phyloP scores from a whole-genome alignment of 2,888 invertebrate species.

The Archips xylosteana region DNA sequence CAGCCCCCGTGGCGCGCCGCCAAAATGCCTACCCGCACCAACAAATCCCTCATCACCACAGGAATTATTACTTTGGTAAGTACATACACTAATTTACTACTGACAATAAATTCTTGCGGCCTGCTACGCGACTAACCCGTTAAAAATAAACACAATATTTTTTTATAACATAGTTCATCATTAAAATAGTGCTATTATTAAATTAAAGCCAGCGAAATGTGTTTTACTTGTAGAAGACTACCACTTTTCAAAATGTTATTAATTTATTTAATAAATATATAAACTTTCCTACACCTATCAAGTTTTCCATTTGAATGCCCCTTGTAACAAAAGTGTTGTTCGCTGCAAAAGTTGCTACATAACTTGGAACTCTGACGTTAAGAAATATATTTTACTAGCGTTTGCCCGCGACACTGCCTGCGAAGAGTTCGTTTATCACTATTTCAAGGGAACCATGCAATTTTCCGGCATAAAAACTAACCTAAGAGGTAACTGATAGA shows the following conservation, averaged over 20 bases:
- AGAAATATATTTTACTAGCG: too few species aligned
- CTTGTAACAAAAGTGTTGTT: too few species aligned
- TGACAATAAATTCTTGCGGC: not conserved
- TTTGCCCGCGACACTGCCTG: too few species aligned
- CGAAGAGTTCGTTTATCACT: too few species aligned
- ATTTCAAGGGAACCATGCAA: too few species aligned
- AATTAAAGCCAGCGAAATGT: not conserved
- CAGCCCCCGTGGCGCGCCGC: not conserved
- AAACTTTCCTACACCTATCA: too few species aligned
- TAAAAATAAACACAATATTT: not conserved
- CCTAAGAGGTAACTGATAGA: too few species aligned
- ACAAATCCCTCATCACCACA: slow-evolving; percentile 39
- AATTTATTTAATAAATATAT: too few species aligned
- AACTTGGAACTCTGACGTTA: not conserved
- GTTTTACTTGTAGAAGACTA: not conserved
- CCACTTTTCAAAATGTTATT: too few species aligned
- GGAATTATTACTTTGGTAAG: slow-evolving; percentile 44
- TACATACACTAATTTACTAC: not conserved
- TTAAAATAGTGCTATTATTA: not conserved
- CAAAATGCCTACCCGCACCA: slow-evolving; percentile 18
- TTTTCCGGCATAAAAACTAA: too few species aligned
- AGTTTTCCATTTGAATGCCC: too few species aligned
- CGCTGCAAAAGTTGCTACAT: too few species aligned
- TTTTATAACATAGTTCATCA: not conserved
- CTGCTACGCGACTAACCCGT: not conserved